These are phyloP conservation scores for Drosophila parthenogenetica DNA, from an alignment of 2,888 invertebrate species.

Conservation along the genomic window DNA sequence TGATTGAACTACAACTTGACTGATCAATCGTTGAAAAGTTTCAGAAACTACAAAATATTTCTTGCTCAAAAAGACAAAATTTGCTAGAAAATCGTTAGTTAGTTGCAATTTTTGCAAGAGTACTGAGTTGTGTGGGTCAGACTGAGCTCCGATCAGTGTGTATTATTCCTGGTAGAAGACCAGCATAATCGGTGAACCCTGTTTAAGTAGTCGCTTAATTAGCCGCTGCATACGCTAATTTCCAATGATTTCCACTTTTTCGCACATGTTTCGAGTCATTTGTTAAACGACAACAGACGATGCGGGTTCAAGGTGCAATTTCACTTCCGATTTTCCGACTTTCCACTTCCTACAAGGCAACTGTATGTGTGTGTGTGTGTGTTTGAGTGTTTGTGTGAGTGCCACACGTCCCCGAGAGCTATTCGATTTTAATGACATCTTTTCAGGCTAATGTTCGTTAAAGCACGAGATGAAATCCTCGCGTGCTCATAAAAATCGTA, in stretches of 20 bases:
- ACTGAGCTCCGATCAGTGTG: background rate
- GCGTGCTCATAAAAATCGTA: slow-evolving; percentile 41
- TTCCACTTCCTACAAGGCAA: background rate
- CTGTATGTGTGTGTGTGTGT: slow-evolving; percentile 3
- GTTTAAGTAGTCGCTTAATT: slow-evolving; percentile 32
- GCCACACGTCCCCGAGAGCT: slow-evolving; percentile 41
- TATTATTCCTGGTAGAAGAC: slow-evolving; percentile 1
- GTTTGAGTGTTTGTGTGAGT: slow-evolving; percentile 19
- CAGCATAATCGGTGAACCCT: slow-evolving; percentile 27
- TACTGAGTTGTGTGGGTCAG: background rate
- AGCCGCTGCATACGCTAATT: slow-evolving; percentile 58
- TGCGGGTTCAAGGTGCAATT: slow-evolving; percentile 44
- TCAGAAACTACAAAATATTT: no score
- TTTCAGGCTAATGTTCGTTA: slow-evolving; percentile 1
- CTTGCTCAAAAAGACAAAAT: no score
- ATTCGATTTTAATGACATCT: slow-evolving; percentile 43
- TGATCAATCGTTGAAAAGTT: no score
- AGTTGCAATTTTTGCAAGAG: background rate
- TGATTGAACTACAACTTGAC: no score
- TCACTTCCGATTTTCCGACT: slow-evolving; percentile 8
- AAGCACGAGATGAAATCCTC: slow-evolving; percentile 9
- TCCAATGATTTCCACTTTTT: slow-evolving; percentile 30
- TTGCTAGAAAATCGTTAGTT: no score
- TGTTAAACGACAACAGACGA: slow-evolving; percentile 19
- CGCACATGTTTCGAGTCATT: slow-evolving; percentile 40